Base-by-base conservation (phyloP, 2,888 invertebrate species). In the Noctuana brunneofusca region DNA sequence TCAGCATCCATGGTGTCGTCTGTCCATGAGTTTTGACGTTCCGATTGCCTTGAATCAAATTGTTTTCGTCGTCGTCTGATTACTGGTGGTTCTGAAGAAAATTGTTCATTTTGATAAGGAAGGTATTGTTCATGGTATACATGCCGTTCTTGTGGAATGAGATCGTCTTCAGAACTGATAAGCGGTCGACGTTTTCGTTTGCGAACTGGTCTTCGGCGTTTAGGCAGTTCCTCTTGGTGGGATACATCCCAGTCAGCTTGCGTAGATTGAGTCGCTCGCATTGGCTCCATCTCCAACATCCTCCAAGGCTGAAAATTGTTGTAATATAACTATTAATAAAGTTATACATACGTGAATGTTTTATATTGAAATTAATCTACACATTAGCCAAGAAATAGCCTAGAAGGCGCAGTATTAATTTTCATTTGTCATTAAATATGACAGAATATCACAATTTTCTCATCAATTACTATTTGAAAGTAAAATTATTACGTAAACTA, bases 161-260 rank as follows among this genome's bases (percentile, higher is more conserved):
- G 66, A 32, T 81, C 82, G 53, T 82, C 83, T 16, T 70, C 67
- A 8, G 75, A 66, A 3, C 68, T 63, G 24, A 76, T 68, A 59
- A 90, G 88, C n/a, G 94, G 94, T 50, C 93, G 89, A 63, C 94
- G 89, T 81, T 94, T 94, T 63, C 94, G 90, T 83, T 94, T 94
- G 11, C 94, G 89, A 1, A 83, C 83, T 9, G 86, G 75, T 68
- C 93, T 82, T 38, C 93, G 83, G 4, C 92, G 84, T 72, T 88
- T 87, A 4, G 86, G 83, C 0, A 76, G 73, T 62, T 84, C 83
- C 27, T 85, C 86, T 24, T 79, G 74, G 14, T 76, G 72, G 2
- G 74, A 78, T 38, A 81, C 80, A n/a, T 82, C 81, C 89, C 89
- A 89, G 11, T 75, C 75, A 30, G 79, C 76, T 11, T 70, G 71